Evolutionary conservation across 2,888 invertebrate genomes (phyloP), one percentile per base, ranked within the genome.

Genomic region (Folsomia candida): DNA sequence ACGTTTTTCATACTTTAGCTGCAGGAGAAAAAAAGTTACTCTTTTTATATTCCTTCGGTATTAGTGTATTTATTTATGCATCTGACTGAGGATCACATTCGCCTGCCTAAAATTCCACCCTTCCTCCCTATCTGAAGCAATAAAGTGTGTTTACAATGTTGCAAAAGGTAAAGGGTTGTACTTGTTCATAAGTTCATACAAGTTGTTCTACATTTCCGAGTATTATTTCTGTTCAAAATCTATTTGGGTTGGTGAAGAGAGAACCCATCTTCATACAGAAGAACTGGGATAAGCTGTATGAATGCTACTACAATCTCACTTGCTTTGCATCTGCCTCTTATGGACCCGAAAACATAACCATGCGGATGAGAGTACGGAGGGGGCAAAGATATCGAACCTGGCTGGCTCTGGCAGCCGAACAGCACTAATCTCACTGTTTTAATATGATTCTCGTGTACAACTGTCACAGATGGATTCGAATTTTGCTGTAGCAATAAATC

Each of bases 381-480:
- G n/a, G n/a, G n/a, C n/a, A n/a, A n/a, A n/a, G n/a, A n/a, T n/a
- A n/a, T n/a, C n/a, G 54, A 24, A 9, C n/a, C 54, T 54, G 3
- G n/a, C n/a, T n/a, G n/a, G n/a, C n/a, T 22, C 18, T 54, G 54
- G 54, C 54, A 24, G n/a, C 54, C 22, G 6, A 3, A n/a, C 54
- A 54, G 22, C 18, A 18, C 54, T n/a, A n/a, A n/a, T n/a, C n/a
- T n/a, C n/a, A n/a, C n/a, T n/a, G n/a, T n/a, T n/a, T n/a, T n/a
- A n/a, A n/a, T n/a, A n/a, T n/a, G n/a, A n/a, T 37, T 37, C 54
- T 22, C 54, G 54, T 14, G 54, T 54, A 54, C 54, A 54, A 54
- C 54, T 54, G 54, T 54, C 54, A 54, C 6, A 54, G 54, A 54
- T 20, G n/a, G 54, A 54, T 22, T 54, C 14, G 37, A 4, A 37